phyloP scores from a whole-genome alignment of 2,113 vertebrate species.

The Hipposideros armiger region DNA sequence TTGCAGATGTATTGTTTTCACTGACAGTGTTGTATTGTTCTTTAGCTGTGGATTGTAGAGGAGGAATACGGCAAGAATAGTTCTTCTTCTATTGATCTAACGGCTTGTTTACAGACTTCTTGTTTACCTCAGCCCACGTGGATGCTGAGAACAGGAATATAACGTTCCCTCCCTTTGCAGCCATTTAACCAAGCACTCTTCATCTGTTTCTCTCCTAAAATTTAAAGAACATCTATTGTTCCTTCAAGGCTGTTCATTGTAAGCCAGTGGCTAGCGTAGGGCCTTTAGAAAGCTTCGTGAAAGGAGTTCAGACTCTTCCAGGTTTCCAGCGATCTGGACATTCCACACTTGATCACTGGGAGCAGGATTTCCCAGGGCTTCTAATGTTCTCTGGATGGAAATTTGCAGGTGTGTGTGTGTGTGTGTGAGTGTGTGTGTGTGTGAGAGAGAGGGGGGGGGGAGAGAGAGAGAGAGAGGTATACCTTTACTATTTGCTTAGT shows the following conservation, averaged over 20 bases:
- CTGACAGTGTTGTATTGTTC: slow-evolving; percentile 43
- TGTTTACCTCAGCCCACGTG: neutral
- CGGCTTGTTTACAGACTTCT: neutral
- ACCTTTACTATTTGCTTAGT: neutral
- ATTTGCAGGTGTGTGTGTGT: neutral
- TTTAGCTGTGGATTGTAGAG: slow-evolving; percentile 20
- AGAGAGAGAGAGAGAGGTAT: no score
- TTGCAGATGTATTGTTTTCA: slow-evolving; percentile 30
- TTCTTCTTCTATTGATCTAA: slow-evolving; percentile 31
- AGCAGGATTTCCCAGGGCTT: neutral
- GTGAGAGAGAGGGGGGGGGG: no score
- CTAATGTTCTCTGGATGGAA: neutral
- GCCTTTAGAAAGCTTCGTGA: neutral
- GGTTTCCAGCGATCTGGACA: neutral
- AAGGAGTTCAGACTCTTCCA: neutral
- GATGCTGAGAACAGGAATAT: neutral
- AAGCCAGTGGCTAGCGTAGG: neutral
- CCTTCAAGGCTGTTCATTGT: slow-evolving; percentile 6
- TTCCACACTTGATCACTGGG: neutral
- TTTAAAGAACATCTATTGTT: slow-evolving; percentile 52
- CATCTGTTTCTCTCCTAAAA: neutral
- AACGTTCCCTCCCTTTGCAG: neutral
- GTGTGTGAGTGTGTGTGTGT: no score
- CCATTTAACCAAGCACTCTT: slow-evolving; percentile 9
- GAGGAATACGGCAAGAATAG: slow-evolving; percentile 8